phyloP scores from a whole-genome alignment of 2,113 vertebrate species.

The human region DNA sequence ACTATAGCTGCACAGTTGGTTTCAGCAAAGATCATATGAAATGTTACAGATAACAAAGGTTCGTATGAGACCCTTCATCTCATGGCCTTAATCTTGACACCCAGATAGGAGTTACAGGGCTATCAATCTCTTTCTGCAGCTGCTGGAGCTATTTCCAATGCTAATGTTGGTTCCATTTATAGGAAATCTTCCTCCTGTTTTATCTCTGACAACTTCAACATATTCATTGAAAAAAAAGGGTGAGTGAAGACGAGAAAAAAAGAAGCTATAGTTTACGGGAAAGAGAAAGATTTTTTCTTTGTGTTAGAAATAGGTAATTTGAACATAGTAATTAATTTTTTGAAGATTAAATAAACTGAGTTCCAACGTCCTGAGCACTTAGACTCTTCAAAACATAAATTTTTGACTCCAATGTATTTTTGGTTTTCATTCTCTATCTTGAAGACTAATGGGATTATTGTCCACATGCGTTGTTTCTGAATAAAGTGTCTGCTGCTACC shows the following conservation, averaged over 20 bases:
- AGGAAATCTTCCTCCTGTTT: constrained; percentile 42
- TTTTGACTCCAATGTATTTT: not conserved
- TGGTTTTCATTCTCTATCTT: not conserved
- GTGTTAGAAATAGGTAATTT: constrained; percentile 2
- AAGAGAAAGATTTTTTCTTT: not conserved
- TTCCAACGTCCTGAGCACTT: not conserved
- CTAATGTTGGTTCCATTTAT: constrained; percentile 41
- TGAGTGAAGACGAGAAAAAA: not conserved
- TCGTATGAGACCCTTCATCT: not conserved
- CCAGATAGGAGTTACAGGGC: not conserved
- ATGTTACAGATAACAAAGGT: constrained; percentile 5
- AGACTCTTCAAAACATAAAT: not conserved
- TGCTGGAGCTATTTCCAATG: constrained; percentile 35
- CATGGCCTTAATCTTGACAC: constrained; percentile 22
- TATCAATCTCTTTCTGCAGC: not conserved
- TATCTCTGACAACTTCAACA: constrained; percentile 44
- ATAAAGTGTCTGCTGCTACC: constrained; percentile 28
- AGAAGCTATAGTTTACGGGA: not conserved
- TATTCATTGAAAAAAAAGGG: not conserved
- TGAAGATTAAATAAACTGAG: not conserved
- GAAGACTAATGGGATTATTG: constrained; percentile 43
- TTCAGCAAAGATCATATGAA: not conserved
- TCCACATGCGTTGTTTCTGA: not conserved
- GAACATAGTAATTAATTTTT: constrained; percentile 33
- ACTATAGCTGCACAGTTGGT: not conserved